Base-by-base conservation (phyloP, 2,113 vertebrate species). In the Cephalopterus ornatus region DNA sequence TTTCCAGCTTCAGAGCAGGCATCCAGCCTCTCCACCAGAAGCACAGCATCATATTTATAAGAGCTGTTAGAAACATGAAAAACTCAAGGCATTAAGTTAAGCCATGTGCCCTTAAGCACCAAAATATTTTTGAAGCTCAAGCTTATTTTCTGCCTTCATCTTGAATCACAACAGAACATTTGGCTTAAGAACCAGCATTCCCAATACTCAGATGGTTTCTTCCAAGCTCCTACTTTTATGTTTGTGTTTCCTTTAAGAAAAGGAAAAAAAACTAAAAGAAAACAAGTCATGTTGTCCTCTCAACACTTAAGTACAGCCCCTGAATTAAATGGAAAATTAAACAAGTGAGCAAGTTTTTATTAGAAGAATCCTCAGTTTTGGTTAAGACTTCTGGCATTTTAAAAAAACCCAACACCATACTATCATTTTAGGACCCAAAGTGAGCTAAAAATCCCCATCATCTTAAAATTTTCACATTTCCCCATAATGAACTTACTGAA, bases 281-380 rank as follows among this genome's bases (percentile, higher is more conserved):
- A 76, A 7, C 4, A 30, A 27, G 26, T 14, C 4, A 24, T 1
- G 1, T 11, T 75, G 30, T 8, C 6, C 18, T 67, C 42, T 23
- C 16, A 49, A 32, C 13, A 22, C 5, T 0, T 4, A 23, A 46
- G 1, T 27, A 11, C 7, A n/a, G 1, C 2, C 27, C 8, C 11
- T 42, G 4, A 65, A 32, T 5, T 16, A 26, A 9, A 14, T 4
- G 2, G 58, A n/a, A 75, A 72, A 10, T 46, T 24, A 63, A 85
- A 41, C 5, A 8, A 8, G 2, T 3, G 0, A 61, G 2, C 1
- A 1, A 20, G 3, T 5, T 46, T 80, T 27, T 6, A 30, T 41
- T 22, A 50, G 12, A 47, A 62, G 8, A 26, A 47, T 14, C 10
- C 5, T 81, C 17, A 22, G 8, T 7, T 52, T n/a, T 63, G 8